Evolutionary conservation across 2,113 vertebrate species (phyloP).

Genomic region (Cromileptes altivelis): DNA sequence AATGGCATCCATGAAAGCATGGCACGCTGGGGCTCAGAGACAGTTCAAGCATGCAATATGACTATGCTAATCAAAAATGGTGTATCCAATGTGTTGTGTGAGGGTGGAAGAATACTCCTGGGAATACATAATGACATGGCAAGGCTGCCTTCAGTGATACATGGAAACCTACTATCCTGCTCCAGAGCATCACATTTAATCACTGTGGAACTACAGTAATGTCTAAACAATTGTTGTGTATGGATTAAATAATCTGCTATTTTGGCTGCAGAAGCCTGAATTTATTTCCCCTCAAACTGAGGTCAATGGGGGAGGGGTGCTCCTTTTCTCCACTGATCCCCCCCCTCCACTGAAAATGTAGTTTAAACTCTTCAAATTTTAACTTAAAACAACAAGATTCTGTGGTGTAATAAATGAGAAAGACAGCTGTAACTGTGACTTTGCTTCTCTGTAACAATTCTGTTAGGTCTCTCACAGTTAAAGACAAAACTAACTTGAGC

Average conservation of each 20-base stretch:
- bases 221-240: background rate
- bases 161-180: constrained; percentile 14
- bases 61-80: constrained; percentile 64
- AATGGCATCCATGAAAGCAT: constrained; percentile 46
- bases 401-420: background rate
- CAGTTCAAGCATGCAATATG: constrained; percentile 55
- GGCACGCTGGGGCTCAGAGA: constrained; percentile 40
- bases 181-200: constrained; percentile 22
- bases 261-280: background rate
- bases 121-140: constrained; percentile 54
- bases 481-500: constrained; percentile 9
- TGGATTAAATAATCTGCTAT: background rate
- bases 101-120: constrained; percentile 28
- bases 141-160: background rate
- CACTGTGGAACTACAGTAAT: constrained; percentile 8
- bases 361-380: background rate
- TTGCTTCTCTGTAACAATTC: background rate
- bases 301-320: constrained; percentile 46
- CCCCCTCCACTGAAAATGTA: background rate
- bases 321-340: background rate
- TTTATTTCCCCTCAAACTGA: constrained; percentile 2
- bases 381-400: background rate
- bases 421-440: background rate
- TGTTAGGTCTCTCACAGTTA: background rate
- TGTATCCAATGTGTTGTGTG: constrained; percentile 42